A percentile compares a stretch with the other conserved stretches of the same genome.
These are phyloP conservation scores for Peromyscus eremicus DNA, from an alignment of 2,797 vertebrate species.

Conservation along the genomic window DNA sequence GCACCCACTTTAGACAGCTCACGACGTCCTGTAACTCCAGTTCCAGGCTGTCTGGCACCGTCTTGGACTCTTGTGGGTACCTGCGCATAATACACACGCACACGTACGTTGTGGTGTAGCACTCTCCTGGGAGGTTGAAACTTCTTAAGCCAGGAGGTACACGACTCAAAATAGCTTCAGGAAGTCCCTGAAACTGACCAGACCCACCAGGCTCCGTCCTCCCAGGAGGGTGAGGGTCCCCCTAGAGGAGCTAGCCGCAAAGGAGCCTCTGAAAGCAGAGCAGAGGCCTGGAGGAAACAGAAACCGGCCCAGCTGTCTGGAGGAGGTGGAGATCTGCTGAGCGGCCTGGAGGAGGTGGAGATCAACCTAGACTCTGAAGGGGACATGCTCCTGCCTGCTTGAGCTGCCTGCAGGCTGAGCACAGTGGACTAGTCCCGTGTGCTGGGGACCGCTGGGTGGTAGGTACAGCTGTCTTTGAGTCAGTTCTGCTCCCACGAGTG, in stretches of 20 bases:
- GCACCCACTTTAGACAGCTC: not conserved
- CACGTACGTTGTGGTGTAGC: not conserved
- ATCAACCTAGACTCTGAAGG: not conserved
- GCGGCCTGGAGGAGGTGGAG: not conserved
- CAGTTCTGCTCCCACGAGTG: not conserved
- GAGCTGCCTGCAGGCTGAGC: not conserved
- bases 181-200: not conserved
- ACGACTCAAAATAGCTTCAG: not conserved
- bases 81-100: not conserved
- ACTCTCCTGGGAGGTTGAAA: not conserved
- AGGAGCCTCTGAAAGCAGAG: not conserved
- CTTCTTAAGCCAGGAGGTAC: not conserved
- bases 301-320: too few relatives aligned
- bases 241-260: not conserved
- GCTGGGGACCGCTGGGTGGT: not conserved
- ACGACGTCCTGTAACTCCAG: too few relatives aligned
- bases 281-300: too few relatives aligned
- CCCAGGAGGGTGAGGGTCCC: not conserved
- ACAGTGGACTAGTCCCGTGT: accelerated
- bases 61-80: not conserved
- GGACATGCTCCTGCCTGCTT: not conserved
- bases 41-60: not conserved
- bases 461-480: not conserved
- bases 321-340: too few relatives aligned
- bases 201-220: not conserved